Percentiles rank a stretch among this genome's conserved stretches.
Evolutionary conservation across 2,113 vertebrate species (phyloP).

Genomic region (Oostethus manadensis): DNA sequence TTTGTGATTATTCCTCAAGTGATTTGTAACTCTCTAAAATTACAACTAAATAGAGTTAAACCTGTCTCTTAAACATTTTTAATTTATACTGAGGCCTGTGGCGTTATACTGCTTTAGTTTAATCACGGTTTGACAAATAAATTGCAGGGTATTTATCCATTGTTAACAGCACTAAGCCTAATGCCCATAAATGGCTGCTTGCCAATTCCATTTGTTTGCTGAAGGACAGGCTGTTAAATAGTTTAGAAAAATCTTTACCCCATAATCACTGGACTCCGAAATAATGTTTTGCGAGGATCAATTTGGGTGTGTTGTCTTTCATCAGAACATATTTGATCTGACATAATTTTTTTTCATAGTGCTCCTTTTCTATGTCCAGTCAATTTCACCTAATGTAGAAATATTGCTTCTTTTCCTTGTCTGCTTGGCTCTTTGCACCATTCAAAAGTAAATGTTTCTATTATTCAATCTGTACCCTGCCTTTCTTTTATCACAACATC

Average conservation of each 20-base stretch:
- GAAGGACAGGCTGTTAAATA: constrained; percentile 34
- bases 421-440: no score
- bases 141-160: constrained; percentile 16
- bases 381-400: no score
- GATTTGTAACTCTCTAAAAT: background rate
- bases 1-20: no score
- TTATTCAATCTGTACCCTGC: no score
- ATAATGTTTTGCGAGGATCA: constrained; percentile 25
- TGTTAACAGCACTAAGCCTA: constrained; percentile 19
- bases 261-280: constrained; percentile 38
- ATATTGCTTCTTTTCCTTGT: no score
- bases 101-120: constrained; percentile 9
- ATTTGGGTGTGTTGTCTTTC: constrained; percentile 39
- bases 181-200: constrained; percentile 35
- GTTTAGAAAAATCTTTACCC: constrained; percentile 32
- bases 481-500: no score
- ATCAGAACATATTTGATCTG: constrained; percentile 4
- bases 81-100: constrained; percentile 12
- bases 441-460: no score
- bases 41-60: background rate
- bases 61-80: background rate
- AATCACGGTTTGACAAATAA: background rate
- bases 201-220: constrained; percentile 42
- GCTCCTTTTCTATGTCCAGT: no score
- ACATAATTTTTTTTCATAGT: background rate